phyloP scores from a whole-genome alignment of 2,113 vertebrate species.

The Elgaria multicarinata region DNA sequence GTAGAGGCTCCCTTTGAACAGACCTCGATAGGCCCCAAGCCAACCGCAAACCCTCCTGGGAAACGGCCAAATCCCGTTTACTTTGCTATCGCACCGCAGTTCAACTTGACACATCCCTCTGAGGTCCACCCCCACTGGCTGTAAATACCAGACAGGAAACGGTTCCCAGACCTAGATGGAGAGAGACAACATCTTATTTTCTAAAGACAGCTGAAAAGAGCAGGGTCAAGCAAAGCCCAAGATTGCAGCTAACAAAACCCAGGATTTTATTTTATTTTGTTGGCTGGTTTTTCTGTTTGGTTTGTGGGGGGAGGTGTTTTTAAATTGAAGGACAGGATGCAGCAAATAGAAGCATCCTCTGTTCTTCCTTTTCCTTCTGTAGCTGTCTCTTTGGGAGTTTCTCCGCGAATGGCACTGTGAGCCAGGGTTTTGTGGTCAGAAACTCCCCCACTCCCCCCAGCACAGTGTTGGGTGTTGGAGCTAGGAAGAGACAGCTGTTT shows the following conservation, averaged over 20 bases:
- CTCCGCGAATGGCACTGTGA: conserved; percentile 35
- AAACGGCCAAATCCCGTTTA: conserved; percentile 42
- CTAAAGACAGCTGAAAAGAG: conserved; percentile 60
- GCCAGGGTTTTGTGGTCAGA: conserved; percentile 63
- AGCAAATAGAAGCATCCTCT: conserved; percentile 61
- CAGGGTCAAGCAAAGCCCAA: conserved; percentile 67
- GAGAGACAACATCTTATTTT: conserved; percentile 66
- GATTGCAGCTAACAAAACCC: conserved; percentile 60
- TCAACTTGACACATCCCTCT: conserved; percentile 52
- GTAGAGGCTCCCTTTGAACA: background rate
- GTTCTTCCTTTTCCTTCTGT: conserved; percentile 57
- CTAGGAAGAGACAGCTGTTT: conserved; percentile 66
- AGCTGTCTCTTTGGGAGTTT: conserved; percentile 58
- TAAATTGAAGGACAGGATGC: conserved; percentile 52
- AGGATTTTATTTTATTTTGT: conserved; percentile 52
- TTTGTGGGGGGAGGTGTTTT: conserved; percentile 33
- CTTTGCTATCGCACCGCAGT: conserved; percentile 46
- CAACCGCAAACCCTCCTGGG: conserved; percentile 54
- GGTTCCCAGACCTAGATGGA: conserved; percentile 55
- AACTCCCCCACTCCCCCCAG: conserved; percentile 22
- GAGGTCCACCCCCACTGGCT: conserved; percentile 47
- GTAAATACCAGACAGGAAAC: conserved; percentile 73
- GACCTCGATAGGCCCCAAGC: conserved; percentile 30
- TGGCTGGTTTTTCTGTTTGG: conserved; percentile 58
- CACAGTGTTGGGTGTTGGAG: conserved; percentile 39